Percentiles rank a stretch among this genome's conserved stretches.
These are phyloP conservation scores for Melanchra persicariae DNA, from an alignment of 2,888 invertebrate genomes.

Conservation along the genomic window DNA sequence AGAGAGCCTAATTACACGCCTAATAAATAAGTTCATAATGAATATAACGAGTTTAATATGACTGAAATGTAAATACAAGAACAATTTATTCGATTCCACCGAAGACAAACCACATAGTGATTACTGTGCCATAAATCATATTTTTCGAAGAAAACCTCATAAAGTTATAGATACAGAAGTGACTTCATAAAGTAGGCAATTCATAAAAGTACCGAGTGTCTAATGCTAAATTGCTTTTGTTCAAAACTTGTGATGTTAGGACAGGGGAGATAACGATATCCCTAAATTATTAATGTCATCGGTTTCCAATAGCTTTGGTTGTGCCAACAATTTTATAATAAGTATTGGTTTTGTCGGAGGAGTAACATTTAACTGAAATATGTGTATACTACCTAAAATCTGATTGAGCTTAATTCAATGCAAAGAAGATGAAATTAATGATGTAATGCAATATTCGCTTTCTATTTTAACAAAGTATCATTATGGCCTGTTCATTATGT, in stretches of 20 bases:
- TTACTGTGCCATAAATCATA: conserved; percentile 45
- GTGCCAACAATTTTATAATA: conserved; percentile 14
- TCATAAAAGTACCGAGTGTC: conserved; percentile 42
- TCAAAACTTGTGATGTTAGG: conserved; percentile 52
- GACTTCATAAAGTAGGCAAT: conserved; percentile 52
- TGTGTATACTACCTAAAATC: background rate
- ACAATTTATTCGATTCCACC: conserved; percentile 15
- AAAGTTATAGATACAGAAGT: conserved; percentile 43
- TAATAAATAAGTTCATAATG: conserved; percentile 8
- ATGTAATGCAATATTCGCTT: conserved; percentile 24
- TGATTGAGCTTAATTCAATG: conserved; percentile 1
- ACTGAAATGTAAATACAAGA: conserved; percentile 27
- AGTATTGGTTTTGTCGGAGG: conserved; percentile 9
- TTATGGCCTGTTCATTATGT: conserved; percentile 2
- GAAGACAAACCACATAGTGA: conserved; percentile 33
- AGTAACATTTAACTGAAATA: conserved; percentile 10
- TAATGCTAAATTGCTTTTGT: conserved; percentile 59
- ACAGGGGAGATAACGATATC: conserved; percentile 41
- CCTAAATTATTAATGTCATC: conserved; percentile 48
- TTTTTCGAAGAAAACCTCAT: conserved; percentile 42
- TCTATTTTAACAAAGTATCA: conserved; percentile 23
- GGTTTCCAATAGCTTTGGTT: conserved; percentile 29
- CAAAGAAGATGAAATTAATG: conserved; percentile 31
- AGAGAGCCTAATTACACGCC: conserved; percentile 36
- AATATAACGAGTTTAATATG: conserved; percentile 6